Evolutionary conservation across 2,113 vertebrate species (phyloP).

Genomic region (Phylloscopus whistleri): DNA sequence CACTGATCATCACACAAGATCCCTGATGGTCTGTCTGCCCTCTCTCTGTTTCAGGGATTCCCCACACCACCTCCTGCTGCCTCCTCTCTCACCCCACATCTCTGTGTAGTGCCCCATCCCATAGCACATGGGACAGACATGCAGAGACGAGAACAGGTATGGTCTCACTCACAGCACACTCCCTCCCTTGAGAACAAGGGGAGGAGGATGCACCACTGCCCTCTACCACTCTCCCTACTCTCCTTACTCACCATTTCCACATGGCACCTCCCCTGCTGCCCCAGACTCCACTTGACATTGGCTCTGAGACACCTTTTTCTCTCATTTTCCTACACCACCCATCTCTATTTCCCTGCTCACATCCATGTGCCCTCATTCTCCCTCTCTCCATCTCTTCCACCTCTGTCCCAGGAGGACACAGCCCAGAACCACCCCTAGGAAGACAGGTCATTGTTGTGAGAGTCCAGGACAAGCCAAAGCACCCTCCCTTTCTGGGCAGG

Average conservation of each 20-base stretch:
- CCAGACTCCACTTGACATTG: neutral
- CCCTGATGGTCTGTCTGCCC: rapidly evolving
- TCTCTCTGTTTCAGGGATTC: neutral
- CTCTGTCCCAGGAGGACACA: neutral
- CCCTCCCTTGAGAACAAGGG: neutral
- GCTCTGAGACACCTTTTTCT: neutral
- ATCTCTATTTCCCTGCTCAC: neutral
- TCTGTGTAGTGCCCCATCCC: neutral
- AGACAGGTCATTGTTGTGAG: neutral
- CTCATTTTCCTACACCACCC: neutral
- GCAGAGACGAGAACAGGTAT: too few species aligned
- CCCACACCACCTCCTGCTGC: neutral
- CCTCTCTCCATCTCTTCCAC: neutral
- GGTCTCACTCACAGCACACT: neutral
- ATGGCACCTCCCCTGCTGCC: neutral
- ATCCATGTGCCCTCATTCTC: neutral
- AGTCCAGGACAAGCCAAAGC: neutral
- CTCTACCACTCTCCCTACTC: neutral
- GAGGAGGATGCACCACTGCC: neutral
- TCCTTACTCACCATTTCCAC: neutral
- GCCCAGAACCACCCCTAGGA: neutral
- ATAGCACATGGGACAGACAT: too few species aligned
- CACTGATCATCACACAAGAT: neutral
- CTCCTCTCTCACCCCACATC: neutral
- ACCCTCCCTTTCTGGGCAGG: neutral